A percentile compares a stretch with the other conserved stretches of the same genome.
phyloP scores from a whole-genome alignment of 1,140 invertebrate species.

The Colletes latitarsis region DNA sequence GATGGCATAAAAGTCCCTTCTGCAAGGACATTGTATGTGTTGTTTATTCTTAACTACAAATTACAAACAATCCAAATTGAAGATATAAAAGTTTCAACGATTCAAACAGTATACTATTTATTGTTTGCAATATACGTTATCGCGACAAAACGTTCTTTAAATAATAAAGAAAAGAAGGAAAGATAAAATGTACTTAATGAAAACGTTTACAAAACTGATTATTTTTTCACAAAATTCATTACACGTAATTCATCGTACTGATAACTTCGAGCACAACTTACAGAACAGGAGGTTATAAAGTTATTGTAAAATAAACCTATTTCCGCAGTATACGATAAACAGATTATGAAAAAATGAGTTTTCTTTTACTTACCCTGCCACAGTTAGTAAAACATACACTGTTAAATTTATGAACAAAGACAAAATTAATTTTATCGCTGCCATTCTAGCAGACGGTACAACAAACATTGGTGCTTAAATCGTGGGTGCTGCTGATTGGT shows the following conservation, averaged over 20 bases:
- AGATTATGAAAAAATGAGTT: slow-evolving; percentile 6
- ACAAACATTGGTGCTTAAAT: slow-evolving; percentile 64
- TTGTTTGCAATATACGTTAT: neutral
- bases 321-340: neutral
- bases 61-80: neutral
- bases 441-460: slow-evolving; percentile 79
- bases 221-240: neutral
- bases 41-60: neutral
- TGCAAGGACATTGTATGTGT: slow-evolving; percentile 66
- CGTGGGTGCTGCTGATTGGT: slow-evolving; percentile 77
- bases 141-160: neutral
- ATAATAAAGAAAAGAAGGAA: neutral
- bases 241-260: neutral
- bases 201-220: slow-evolving; percentile 3
- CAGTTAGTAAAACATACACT: slow-evolving; percentile 64
- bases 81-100: neutral
- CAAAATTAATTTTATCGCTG: slow-evolving; percentile 70
- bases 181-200: neutral
- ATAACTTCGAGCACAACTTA: neutral
- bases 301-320: slow-evolving; percentile 6
- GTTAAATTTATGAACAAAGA: slow-evolving; percentile 76
- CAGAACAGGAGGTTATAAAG: slow-evolving; percentile 33
- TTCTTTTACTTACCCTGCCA: slow-evolving; percentile 72
- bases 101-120: neutral
- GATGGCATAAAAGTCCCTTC: slow-evolving; percentile 98